Evolutionary conservation across 1,140 invertebrate genomes (phyloP), one percentile per base, ranked within the genome.

Genomic region (Leptestheria dahalacensis): DNA sequence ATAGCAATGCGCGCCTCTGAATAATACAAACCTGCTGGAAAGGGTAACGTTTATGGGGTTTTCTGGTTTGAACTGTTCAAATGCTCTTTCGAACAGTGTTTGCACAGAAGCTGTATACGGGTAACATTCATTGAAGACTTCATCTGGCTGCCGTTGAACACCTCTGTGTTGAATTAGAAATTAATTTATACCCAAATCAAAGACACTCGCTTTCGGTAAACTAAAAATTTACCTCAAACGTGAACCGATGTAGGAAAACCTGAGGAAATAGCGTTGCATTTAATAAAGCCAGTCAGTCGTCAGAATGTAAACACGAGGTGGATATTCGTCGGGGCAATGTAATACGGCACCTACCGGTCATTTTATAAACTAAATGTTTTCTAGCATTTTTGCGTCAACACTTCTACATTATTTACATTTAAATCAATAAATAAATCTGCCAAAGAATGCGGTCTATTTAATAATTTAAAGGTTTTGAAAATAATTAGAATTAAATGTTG

Each of bases 231-330:
- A 60, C 58, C 58, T 48, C 20, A 60, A 33, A 15, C 58, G 58
- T 6, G 48, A 51, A 23, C 58, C 58, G 3, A 49, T 50, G 29
- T 60, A 60, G 1, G 58, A 33, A 29, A 60, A 60, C 20, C 33
- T 52, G 3, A 60, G 9, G 20, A 60, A 49, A 29, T 60, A 60
- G 23, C 58, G 58, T 49, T 60, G 58, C 58, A 60, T 60, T 53
- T 50, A 41, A 15, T 6, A 41, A 41, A 41, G 15, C n/a, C n/a
- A n/a, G n/a, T n/a, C n/a, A n/a, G n/a, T n/a, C n/a, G n/a, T n/a
- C n/a, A 41, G 33, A 41, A 41, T 9, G 33, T 9, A 41, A 41
- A 41, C 33, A 41, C 6, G n/a, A n/a, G n/a, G n/a, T n/a, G n/a
- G n/a, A n/a, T n/a, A n/a, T n/a, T n/a, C n/a, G n/a, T n/a, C n/a